Evolutionary conservation across 2,888 invertebrate genomes (phyloP), one percentile per base, ranked within the genome.

Genomic region (Acanthopleura granulata): DNA sequence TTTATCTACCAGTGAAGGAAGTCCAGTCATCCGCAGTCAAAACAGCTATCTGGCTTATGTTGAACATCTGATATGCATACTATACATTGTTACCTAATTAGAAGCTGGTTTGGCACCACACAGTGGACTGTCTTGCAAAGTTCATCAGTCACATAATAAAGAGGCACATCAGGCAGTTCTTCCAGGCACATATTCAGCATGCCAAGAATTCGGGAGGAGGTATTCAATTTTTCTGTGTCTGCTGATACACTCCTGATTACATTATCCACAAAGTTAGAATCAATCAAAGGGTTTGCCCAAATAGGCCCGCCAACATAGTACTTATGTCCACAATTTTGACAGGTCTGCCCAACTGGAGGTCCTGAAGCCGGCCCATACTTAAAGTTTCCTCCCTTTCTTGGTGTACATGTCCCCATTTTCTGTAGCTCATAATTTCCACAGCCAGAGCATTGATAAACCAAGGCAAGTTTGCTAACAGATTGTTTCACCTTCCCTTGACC

Each of bases 241-340:
- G 73, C 51, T 61, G 82, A 77, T 16, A 87, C 85, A n/a, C 89
- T 77, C 0, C 85, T 80, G 14, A 96, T 88, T 12, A 98, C 92
- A 66, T 93, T 91, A 0, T 92, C 86, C 0, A 98, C 94, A 91
- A 99, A 99, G 0, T 91, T 89, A 70, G 92, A 91, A 83, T 95
- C 93, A 90, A 99, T 97, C 62, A 99, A 93, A 0, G 95, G 94
- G 0, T 93, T 96, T 0, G 95, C 93, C 97, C 98, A 99, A 81
- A 99, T 94, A 0, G 99, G 99, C 0, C 99, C 99, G 15, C 96
- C 91, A 76, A 96, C 94, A 87, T 95, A 94, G 90, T 95, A 94
- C 74, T 92, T 93, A 83, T 94, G 93, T 0, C 93, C 93, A 88
- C 98, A 98, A 87, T 96, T 93, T 40, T 92, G 92, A 89, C 98